Conservation (phyloP, 2,797 vertebrate species). For the Phalloptychus januarius region DNA sequence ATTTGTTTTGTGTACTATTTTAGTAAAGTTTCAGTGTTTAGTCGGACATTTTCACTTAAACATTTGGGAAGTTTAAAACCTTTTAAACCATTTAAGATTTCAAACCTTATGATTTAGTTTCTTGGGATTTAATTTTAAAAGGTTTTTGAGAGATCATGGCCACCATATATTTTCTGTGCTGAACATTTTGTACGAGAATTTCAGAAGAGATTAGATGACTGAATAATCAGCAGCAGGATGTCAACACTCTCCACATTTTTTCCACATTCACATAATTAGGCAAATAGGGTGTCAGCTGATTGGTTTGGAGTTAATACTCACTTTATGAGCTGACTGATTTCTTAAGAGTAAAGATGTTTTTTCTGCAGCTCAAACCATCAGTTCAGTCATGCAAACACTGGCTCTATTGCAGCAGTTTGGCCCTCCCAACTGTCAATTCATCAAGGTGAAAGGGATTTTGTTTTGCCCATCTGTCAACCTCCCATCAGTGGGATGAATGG, state of each 20-base stretch:
- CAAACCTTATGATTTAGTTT: too few relatives aligned
- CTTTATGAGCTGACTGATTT: not conserved
- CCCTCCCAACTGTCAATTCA: slow-evolving; percentile 33
- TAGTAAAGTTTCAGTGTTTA: too few relatives aligned
- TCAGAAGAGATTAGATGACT: not conserved
- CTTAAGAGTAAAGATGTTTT: slow-evolving; percentile 5
- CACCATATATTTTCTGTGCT: not conserved
- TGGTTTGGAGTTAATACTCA: not conserved
- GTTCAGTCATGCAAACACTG: slow-evolving; percentile 27
- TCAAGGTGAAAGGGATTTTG: slow-evolving; percentile 39
- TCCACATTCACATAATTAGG: not conserved
- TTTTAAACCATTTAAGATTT: not conserved
- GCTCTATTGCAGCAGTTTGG: slow-evolving; percentile 36
- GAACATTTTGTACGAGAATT: not conserved
- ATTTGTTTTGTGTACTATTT: not conserved
- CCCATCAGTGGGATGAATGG: not conserved
- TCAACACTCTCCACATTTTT: not conserved
- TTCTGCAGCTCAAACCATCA: slow-evolving; percentile 17
- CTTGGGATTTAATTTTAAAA: not conserved
- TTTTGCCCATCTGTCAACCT: slow-evolving; percentile 26
- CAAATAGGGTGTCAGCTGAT: not conserved
- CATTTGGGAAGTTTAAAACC: too few relatives aligned
- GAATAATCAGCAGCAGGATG: not conserved
- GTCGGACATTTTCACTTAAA: too few relatives aligned
- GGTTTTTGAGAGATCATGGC: not conserved